phyloP scores from a whole-genome alignment of 2,888 invertebrate genomes.

The Tenthredo mesomela region DNA sequence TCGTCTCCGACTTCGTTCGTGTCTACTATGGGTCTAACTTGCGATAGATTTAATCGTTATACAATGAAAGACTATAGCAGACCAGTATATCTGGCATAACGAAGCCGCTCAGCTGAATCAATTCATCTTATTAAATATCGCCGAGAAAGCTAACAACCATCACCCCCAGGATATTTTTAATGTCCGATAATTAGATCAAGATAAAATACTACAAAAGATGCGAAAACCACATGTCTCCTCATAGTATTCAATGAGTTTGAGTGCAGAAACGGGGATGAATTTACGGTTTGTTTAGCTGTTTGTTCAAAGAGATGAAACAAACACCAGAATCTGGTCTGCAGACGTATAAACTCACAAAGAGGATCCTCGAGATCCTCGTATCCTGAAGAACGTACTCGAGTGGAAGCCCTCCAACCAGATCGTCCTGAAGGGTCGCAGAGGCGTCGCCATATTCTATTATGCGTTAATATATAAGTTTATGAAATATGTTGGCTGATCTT shows the following conservation, averaged over 20 bases:
- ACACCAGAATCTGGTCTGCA: slow-evolving; percentile 14
- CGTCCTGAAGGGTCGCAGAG: neutral
- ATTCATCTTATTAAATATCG: neutral
- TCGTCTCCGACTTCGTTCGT: neutral
- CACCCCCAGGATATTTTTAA: neutral
- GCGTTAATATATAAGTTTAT: neutral
- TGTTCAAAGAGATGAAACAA: neutral
- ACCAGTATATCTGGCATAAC: neutral
- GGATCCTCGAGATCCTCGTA: slow-evolving; percentile 10
- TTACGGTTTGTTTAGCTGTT: slow-evolving; percentile 34
- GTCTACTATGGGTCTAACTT: neutral
- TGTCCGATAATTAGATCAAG: neutral
- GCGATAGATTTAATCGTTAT: slow-evolving; percentile 2
- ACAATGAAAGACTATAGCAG: neutral
- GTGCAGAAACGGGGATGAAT: slow-evolving; percentile 22
- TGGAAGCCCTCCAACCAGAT: slow-evolving; percentile 16
- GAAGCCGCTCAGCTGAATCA: neutral
- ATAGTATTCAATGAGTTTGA: neutral
- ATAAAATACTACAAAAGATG: neutral
- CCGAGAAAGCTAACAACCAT: neutral
- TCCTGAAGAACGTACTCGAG: slow-evolving; percentile 26
- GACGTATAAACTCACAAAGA: neutral
- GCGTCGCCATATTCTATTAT: neutral
- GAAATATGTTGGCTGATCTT: neutral
- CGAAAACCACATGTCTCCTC: neutral